Evolutionary conservation across 2,888 invertebrate genomes (phyloP).

Genomic region (Microdon myrmicae): DNA sequence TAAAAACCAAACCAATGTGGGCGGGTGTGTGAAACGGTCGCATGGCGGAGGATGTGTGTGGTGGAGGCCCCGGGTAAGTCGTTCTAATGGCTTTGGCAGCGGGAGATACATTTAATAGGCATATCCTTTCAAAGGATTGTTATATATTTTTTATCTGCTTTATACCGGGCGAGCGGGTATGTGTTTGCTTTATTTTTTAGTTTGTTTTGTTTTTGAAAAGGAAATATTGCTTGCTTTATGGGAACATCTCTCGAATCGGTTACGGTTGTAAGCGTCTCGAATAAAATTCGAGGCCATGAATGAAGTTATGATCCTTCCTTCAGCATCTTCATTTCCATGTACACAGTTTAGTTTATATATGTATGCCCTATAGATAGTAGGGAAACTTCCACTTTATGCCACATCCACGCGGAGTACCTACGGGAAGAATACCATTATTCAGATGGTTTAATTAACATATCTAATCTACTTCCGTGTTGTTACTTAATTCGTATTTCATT

Average conservation of each 20-base stretch:
- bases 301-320: too few relatives aligned
- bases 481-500: background rate
- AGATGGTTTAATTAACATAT: slow-evolving; percentile 3
- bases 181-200: too few relatives aligned
- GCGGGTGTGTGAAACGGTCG: slow-evolving; percentile 1
- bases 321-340: too few relatives aligned
- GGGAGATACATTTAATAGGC: slow-evolving; percentile 37
- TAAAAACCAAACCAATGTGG: slow-evolving; percentile 43
- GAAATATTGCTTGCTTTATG: too few relatives aligned
- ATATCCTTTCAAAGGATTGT: slow-evolving; percentile 34
- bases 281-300: too few relatives aligned
- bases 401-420: slow-evolving; percentile 3
- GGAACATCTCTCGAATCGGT: too few relatives aligned
- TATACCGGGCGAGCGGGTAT: too few relatives aligned
- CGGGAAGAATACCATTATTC: slow-evolving; percentile 31
- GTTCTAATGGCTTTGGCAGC: slow-evolving; percentile 10
- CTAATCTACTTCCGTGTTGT: slow-evolving; percentile 6
- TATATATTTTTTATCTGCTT: slow-evolving; percentile 23
- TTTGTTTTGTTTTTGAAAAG: too few relatives aligned
- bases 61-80: slow-evolving; percentile 21
- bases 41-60: background rate
- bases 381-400: too few relatives aligned
- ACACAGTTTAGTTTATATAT: slow-evolving; percentile 24
- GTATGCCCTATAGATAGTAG: too few relatives aligned
- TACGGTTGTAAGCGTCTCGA: too few relatives aligned